phyloP scores from a whole-genome alignment of 2,888 invertebrate genomes.

The Quadroppia sp. region DNA sequence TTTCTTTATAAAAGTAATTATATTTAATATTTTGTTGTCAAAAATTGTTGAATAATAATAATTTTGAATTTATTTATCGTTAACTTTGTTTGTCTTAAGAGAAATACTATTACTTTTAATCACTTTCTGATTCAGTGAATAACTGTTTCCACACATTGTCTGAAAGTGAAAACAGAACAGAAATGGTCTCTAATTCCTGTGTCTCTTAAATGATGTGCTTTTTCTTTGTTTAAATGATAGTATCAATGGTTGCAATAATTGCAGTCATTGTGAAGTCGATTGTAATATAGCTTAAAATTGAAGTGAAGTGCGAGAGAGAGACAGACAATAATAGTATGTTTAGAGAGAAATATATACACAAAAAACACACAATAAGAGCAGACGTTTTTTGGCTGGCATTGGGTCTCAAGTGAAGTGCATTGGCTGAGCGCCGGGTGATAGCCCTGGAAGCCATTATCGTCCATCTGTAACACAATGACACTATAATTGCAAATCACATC shows the following conservation, averaged over 20 bases:
- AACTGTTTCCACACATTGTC: not conserved
- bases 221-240: constrained; percentile 5
- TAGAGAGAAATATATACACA: not conserved
- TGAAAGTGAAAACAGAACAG: not conserved
- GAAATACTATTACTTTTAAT: not conserved
- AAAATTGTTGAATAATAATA: not conserved
- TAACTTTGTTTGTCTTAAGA: not conserved
- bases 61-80: not conserved
- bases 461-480: constrained; percentile 38
- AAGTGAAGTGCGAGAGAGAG: not conserved
- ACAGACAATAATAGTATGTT: constrained; percentile 2
- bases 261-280: constrained; percentile 20
- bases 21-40: not conserved
- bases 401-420: not conserved
- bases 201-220: not conserved
- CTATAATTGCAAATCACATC: constrained; percentile 33
- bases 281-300: constrained; percentile 18
- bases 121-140: constrained; percentile 28
- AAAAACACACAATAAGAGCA: constrained; percentile 7
- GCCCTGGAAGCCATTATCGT: constrained; percentile 28
- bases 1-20: not conserved
- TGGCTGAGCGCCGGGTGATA: not conserved
- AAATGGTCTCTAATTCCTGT: constrained; percentile 19
- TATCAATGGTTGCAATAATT: constrained; percentile 29
- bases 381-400: not conserved